Evolutionary conservation across 2,113 vertebrate genomes (phyloP).

Genomic region (Limnothrissa miodon): DNA sequence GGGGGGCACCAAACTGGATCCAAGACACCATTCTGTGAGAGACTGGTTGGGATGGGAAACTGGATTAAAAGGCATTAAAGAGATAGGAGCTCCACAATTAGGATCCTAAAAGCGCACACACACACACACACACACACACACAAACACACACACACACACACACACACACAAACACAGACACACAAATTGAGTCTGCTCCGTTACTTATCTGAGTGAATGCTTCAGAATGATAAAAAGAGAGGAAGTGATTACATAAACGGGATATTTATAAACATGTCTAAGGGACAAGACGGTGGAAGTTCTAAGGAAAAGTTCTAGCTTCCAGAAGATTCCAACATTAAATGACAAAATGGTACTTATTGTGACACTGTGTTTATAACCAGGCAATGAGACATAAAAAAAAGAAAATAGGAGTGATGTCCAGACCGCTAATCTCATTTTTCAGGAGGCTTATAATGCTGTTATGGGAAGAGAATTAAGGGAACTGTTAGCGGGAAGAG

Average conservation of each 20-base stretch:
- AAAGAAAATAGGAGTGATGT: not conserved
- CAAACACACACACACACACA: not conserved
- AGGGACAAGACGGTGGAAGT: not conserved
- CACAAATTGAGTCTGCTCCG: not conserved
- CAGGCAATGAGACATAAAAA: not conserved
- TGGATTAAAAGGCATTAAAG: not conserved
- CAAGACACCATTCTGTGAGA: not conserved
- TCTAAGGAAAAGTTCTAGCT: not conserved
- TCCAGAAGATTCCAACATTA: not conserved
- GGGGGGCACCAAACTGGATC: not conserved
- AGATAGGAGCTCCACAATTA: not conserved
- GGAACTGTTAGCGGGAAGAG: not conserved
- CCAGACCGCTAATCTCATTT: not conserved
- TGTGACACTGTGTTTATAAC: not conserved
- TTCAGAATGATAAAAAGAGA: not conserved
- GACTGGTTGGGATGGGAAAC: not conserved
- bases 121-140: not conserved
- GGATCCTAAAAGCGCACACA: not conserved
- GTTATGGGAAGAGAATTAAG: not conserved
- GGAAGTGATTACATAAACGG: slow-evolving; percentile 21
- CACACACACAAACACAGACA: too few relatives aligned
- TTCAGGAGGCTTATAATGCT: not conserved
- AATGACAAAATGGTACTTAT: not conserved
- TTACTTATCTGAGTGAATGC: not conserved
- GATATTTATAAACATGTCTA: slow-evolving; percentile 13